Evolutionary conservation across 2,797 vertebrate species (phyloP).

Genomic region (Aselliscus stoliczkanus): DNA sequence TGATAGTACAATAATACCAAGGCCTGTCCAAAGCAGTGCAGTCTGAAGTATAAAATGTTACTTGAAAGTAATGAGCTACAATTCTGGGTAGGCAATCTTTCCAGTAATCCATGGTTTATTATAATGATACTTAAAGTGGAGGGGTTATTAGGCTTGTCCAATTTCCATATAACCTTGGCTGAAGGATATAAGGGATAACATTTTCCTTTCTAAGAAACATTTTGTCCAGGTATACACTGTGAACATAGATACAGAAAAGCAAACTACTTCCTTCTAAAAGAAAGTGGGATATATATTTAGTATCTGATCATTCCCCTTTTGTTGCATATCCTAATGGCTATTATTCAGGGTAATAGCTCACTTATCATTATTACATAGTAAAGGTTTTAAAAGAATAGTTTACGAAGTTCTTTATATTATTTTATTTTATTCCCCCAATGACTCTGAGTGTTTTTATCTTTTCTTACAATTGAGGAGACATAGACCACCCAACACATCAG

Average conservation of each 20-base stretch:
- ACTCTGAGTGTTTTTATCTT: not conserved
- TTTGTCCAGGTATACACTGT: not conserved
- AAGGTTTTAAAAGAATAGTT: not conserved
- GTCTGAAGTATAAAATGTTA: not conserved
- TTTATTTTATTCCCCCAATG: not conserved
- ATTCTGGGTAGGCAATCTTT: not conserved
- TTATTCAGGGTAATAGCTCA: not conserved
- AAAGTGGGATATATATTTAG: not conserved
- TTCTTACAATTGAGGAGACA: not conserved
- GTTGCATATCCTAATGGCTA: not conserved
- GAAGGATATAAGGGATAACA: not conserved
- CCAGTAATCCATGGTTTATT: not conserved
- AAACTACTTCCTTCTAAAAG: constrained; percentile 40
- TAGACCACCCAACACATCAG: not conserved
- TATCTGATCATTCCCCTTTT: not conserved
- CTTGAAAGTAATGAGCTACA: not conserved
- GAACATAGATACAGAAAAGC: constrained; percentile 36
- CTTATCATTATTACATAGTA: not conserved
- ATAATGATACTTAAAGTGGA: not conserved
- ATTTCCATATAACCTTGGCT: not conserved
- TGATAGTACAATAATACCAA: not conserved
- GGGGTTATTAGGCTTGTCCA: not conserved
- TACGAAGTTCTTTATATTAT: not conserved
- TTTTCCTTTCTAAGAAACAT: constrained; percentile 24
- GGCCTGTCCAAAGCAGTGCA: no score